Evolutionary conservation across 2,797 vertebrate species (phyloP).

Genomic region (Phalloptychus januarius): DNA sequence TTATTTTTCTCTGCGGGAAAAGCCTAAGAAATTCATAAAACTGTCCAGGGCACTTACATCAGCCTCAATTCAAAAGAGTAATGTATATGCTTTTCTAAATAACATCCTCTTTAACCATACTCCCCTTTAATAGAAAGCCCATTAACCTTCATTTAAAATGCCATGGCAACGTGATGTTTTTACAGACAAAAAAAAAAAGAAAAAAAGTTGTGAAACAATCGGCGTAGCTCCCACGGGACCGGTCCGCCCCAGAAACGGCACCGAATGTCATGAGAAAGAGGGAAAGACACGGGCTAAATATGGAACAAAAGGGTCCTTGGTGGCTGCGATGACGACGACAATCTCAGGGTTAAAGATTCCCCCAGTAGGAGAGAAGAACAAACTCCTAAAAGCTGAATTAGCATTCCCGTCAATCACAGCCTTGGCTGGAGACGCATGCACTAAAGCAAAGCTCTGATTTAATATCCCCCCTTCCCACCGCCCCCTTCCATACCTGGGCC

Average conservation of each 20-base stretch:
- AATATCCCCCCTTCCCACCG: conserved; percentile 54
- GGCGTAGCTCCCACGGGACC: conserved; percentile 55
- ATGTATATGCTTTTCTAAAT: not conserved
- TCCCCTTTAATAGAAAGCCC: conserved; percentile 18
- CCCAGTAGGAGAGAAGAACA: conserved; percentile 58
- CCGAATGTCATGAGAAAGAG: conserved; percentile 76
- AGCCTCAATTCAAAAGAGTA: not conserved
- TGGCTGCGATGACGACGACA: conserved; percentile 38
- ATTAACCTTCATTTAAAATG: conserved; percentile 58
- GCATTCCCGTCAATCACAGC: conserved; percentile 77
- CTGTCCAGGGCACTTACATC: not conserved
- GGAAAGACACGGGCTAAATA: conserved; percentile 67
- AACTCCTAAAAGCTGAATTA: conserved; percentile 77
- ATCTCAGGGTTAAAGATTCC: conserved; percentile 72
- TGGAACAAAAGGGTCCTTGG: conserved; percentile 67
- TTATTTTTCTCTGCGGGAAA: not conserved
- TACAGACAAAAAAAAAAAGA: conserved; percentile 7
- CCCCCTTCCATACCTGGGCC: conserved; percentile 62
- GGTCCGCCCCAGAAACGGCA: conserved; percentile 59
- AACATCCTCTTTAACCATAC: conserved; percentile 20
- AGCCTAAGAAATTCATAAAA: not conserved
- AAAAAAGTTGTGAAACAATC: conserved; percentile 33
- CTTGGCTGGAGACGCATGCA: conserved; percentile 46
- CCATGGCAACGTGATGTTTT: conserved; percentile 45
- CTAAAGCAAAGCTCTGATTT: conserved; percentile 56